phyloP scores from a whole-genome alignment of 2,888 invertebrate species.

The Rhagium mordax region DNA sequence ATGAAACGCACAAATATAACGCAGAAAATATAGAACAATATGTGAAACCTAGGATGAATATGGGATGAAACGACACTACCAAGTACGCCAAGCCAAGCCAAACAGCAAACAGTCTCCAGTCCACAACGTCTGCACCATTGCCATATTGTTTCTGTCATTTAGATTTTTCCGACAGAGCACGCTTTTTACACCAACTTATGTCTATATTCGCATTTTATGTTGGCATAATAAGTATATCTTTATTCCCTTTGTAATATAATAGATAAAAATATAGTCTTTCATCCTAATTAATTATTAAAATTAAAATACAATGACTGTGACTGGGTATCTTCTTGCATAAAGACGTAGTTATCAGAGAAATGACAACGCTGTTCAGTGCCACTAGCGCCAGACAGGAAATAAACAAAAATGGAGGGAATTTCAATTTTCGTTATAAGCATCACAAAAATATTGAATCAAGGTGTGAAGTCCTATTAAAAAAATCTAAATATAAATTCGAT shows the following conservation, averaged over 20 bases:
- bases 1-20: too few relatives aligned
- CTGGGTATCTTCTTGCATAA: too few relatives aligned
- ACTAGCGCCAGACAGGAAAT: too few relatives aligned
- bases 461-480: too few relatives aligned
- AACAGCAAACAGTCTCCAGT: background rate
- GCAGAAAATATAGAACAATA: too few relatives aligned
- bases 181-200: background rate
- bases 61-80: too few relatives aligned
- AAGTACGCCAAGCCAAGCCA: background rate
- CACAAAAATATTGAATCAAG: too few relatives aligned
- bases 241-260: background rate
- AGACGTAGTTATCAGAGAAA: too few relatives aligned
- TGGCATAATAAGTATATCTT: background rate
- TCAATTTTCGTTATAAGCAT: too few relatives aligned
- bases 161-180: background rate
- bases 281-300: background rate
- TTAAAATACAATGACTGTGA: background rate
- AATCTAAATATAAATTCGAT: too few relatives aligned
- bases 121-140: background rate
- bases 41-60: too few relatives aligned
- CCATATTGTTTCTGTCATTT: background rate
- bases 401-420: too few relatives aligned
- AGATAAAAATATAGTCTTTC: background rate
- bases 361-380: background rate
- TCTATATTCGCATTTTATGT: background rate